Percentiles rank a stretch among this genome's conserved stretches.
These are phyloP conservation scores for Balanococcus diminutus DNA, from an alignment of 2,888 invertebrate genomes.

Conservation along the genomic window DNA sequence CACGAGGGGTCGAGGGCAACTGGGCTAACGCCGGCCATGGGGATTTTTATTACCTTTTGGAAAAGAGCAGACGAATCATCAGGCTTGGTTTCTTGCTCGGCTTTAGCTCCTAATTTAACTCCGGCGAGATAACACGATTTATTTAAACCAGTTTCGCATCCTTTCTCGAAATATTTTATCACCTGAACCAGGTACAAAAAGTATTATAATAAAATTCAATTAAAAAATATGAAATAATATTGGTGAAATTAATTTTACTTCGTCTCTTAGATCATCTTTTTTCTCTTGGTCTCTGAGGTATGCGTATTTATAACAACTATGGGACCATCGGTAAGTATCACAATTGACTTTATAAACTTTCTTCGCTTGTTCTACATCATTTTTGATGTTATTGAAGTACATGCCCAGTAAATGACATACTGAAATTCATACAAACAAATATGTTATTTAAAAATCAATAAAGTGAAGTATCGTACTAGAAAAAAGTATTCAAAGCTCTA, in stretches of 20 bases:
- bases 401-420: conserved; percentile 93
- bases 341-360: conserved; percentile 86
- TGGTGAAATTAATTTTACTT: conserved; percentile 11
- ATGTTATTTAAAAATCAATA: too few species aligned
- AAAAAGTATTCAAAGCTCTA: too few species aligned
- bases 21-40: too few species aligned
- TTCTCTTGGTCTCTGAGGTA: conserved; percentile 60
- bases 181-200: conserved; percentile 57
- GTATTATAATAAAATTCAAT: too few species aligned
- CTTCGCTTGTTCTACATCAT: conserved; percentile 79
- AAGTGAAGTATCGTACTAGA: too few species aligned
- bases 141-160: conserved; percentile 73
- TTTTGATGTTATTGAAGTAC: conserved; percentile 84
- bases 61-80: background rate
- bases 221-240: background rate
- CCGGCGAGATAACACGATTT: conserved; percentile 67
- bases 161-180: conserved; percentile 71
- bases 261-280: conserved; percentile 51
- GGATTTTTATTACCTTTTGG: conserved; percentile 9
- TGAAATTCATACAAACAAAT: conserved; percentile 61
- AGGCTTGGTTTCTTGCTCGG: conserved; percentile 33
- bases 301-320: conserved; percentile 87
- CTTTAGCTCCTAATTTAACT: conserved; percentile 54
- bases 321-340: conserved; percentile 79
- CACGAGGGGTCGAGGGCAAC: too few species aligned